These are phyloP conservation scores for Falco columbarius DNA, from an alignment of 2,797 vertebrate genomes.

Conservation along the genomic window DNA sequence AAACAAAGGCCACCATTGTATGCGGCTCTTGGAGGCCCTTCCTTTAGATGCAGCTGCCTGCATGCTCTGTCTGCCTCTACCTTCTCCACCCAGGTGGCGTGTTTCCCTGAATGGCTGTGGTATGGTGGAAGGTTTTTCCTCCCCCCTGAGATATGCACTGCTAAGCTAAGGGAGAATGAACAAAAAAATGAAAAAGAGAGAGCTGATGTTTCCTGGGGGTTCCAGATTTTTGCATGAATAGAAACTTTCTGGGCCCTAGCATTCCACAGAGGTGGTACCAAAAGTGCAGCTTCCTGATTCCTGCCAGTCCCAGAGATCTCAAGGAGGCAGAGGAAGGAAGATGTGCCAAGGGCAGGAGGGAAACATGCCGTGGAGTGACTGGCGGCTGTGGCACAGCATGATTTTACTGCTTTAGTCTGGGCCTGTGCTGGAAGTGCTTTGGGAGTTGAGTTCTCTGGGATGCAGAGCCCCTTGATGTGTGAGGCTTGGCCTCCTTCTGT, in stretches of 20 bases:
- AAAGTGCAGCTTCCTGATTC: not conserved
- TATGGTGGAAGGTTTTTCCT: not conserved
- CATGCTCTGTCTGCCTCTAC: not conserved
- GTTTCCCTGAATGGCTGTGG: not conserved
- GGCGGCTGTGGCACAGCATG: not conserved
- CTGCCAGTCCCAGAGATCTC: not conserved
- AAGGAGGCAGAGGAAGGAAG: not conserved
- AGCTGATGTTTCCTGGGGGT: not conserved
- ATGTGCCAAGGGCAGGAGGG: not conserved
- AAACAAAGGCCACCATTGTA: not conserved
- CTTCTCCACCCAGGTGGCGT: rapidly evolving
- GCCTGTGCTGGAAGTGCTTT: not conserved
- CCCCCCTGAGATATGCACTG: rapidly evolving
- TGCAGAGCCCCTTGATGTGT: not conserved
- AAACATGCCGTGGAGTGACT: not conserved
- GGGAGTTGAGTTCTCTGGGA: not conserved
- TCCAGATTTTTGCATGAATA: not conserved
- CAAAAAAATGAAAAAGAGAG: not conserved
- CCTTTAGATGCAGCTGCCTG: not conserved
- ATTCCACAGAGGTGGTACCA: not conserved
- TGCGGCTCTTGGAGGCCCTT: not conserved
- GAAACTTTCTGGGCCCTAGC: not conserved
- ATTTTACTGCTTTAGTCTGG: not conserved
- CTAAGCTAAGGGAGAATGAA: not conserved
- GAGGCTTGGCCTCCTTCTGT: not conserved